Evolutionary conservation across 2,797 vertebrate species (phyloP), one percentile per base, ranked within the genome.

Genomic region (Podarcis siculus): DNA sequence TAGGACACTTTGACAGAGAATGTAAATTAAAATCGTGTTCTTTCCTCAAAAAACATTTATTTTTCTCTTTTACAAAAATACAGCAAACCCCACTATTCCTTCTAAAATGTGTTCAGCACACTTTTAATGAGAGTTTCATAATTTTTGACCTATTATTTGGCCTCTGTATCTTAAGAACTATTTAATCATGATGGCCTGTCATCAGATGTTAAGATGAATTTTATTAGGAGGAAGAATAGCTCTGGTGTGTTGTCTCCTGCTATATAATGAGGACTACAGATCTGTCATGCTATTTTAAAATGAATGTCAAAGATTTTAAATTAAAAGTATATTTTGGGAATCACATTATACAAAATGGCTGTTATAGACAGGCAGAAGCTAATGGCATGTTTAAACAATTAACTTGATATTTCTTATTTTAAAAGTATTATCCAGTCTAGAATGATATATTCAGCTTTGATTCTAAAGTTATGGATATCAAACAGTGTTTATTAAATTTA

Each of bases 231-330:
- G 64, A 79, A 83, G 17, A 78, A 83, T 21, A 83, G n/a, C 37
- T 79, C 49, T 73, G 49, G 49, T 90, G 39, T 79, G 17, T 37
- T 86, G 80, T 73, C 49, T 83, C 25, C 80, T 79, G 86, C 75
- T 73, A 73, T 79, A 83, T 83, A 83, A 86, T 66, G 67, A 83
- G 80, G 37, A 83, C 17, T 72, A 79, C 21, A 83, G 75, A 72
- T 86, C 37, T 72, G 85, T 23, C 66, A 83, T 49, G 37, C 23
- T 87, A 72, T 72, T 87, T 90, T 90, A 83, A 87, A 87, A 90
- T 87, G 72, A 86, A 86, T 86, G 88, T 86, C 42, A 89, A 45
- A 79, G 37, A 30, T 83, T 82, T 83, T 72, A 89, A 83, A 82
- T 86, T 77, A 86, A 82, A 73, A 27, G 39, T 39, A 83, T 73